phyloP scores from a whole-genome alignment of 2,888 invertebrate species.

The Myathropa florea region DNA sequence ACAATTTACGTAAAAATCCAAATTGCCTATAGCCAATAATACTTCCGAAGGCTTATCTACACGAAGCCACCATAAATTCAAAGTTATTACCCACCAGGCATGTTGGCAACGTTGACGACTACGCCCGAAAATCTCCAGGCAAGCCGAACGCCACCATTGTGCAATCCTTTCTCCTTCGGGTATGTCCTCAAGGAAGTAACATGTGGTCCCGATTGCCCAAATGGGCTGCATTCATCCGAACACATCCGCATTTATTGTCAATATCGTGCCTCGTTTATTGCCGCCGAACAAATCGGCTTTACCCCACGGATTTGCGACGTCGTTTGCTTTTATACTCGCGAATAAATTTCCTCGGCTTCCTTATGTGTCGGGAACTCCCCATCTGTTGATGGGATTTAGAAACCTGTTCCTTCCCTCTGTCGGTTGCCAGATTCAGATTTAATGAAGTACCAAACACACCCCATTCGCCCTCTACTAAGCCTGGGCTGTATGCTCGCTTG shows the following conservation, averaged over 20 bases:
- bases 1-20: slow-evolving; percentile 5
- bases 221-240: not conserved
- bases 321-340: slow-evolving; percentile 21
- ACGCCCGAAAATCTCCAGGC: no score
- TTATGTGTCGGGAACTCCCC: not conserved
- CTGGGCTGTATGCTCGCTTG: not conserved
- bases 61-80: slow-evolving; percentile 5
- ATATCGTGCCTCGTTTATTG: slow-evolving; percentile 28
- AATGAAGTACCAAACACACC: slow-evolving; percentile 15
- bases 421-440: not conserved
- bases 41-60: slow-evolving; percentile 10
- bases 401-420: not conserved
- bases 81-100: not conserved
- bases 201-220: slow-evolving; percentile 30
- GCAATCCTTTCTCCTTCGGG: slow-evolving; percentile 28
- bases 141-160: not conserved
- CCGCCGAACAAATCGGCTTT: slow-evolving; percentile 23
- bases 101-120: not conserved
- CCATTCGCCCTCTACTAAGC: not conserved
- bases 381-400: not conserved
- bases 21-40: not conserved
- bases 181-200: not conserved
- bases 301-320: slow-evolving; percentile 11
- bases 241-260: slow-evolving; percentile 36
- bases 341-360: not conserved